Base-by-base conservation (phyloP, 2,113 vertebrate genomes). In the Phrynocephalus versicolor region DNA sequence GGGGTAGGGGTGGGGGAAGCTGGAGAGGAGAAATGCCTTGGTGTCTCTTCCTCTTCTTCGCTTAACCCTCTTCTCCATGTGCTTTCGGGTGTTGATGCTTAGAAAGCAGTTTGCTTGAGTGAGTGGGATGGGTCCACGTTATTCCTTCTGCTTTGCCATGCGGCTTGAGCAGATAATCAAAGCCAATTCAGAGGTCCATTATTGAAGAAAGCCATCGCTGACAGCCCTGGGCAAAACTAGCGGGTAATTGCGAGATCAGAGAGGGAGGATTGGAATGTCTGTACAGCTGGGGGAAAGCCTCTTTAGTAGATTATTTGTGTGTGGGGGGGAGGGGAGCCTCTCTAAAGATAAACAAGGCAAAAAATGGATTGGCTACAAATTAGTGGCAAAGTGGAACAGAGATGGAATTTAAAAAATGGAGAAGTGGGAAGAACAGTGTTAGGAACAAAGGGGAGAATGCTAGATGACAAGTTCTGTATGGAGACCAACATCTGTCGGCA, bases 261-360 rank as follows among this genome's bases (percentile, higher is more conserved):
- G 84, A 21, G 57, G 78, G 70, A 74, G 74, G 77, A 81, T 37
- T 81, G 82, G 72, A 88, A 69, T 39, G 70, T 35, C 76, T 74
- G 45, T 58, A 77, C 51, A 39, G 69, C 35, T 67, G 25, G 21
- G 69, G 23, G 82, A 72, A 70, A 88, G 41, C 60, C 76, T 83
- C 73, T 88, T 80, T 88, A 84, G 87, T 60, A 88, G 45, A 80
- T 88, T 69, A 67, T 75, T 65, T 41, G 77, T n/a, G n/a, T n/a
- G n/a, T n/a, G 23, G 10, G 23, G 62, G 30, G 75, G 23, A 67
- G n/a, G 57, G 37, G 27, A 77, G 67, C 9, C 12, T 41, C 67
- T 85, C 84, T 82, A 67, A 70, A 83, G 82, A 88, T 67, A 77
- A 85, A 81, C 78, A 64, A 82, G 83, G 64, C 70, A 78, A 18